Conservation (phyloP, 2,888 invertebrate species). For the Phlogophora meticulosa region DNA sequence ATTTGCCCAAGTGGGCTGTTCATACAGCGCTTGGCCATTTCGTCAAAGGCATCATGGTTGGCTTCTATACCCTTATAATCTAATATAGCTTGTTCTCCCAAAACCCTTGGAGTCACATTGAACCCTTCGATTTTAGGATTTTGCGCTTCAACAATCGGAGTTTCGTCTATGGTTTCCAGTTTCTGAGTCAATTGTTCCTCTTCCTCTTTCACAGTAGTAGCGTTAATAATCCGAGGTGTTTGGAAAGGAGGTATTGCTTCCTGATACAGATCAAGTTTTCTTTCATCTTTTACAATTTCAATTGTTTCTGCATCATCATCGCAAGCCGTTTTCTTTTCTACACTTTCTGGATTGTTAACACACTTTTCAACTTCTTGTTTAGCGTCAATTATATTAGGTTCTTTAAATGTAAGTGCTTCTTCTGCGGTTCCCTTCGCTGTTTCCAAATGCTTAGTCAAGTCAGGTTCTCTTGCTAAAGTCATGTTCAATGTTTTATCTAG, state of each 20-base stretch:
- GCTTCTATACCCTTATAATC: background rate
- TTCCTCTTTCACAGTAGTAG: conserved; percentile 69
- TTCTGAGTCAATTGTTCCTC: conserved; percentile 76
- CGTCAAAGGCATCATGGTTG: conserved; percentile 57
- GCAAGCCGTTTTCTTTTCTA: background rate
- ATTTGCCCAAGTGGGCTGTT: conserved; percentile 66
- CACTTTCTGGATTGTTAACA: background rate
- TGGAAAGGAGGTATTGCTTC: too few relatives aligned
- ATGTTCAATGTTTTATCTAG: conserved; percentile 3
- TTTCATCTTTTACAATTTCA: background rate
- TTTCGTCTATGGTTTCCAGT: conserved; percentile 76
- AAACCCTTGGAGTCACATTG: conserved; percentile 68
- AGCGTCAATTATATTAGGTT: background rate
- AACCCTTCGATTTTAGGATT: conserved; percentile 70
- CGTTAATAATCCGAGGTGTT: conserved; percentile 18
- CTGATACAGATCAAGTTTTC: background rate
- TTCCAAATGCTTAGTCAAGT: conserved; percentile 4
- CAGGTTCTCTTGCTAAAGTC: background rate
- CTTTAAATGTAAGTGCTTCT: background rate
- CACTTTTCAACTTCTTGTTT: background rate
- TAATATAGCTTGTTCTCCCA: conserved; percentile 54
- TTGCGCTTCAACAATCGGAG: conserved; percentile 72
- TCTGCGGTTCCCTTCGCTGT: background rate
- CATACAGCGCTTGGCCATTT: conserved; percentile 70
- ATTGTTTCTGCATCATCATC: background rate